phyloP scores from a whole-genome alignment of 2,113 vertebrate species.

The Salvelinus fontinalis region DNA sequence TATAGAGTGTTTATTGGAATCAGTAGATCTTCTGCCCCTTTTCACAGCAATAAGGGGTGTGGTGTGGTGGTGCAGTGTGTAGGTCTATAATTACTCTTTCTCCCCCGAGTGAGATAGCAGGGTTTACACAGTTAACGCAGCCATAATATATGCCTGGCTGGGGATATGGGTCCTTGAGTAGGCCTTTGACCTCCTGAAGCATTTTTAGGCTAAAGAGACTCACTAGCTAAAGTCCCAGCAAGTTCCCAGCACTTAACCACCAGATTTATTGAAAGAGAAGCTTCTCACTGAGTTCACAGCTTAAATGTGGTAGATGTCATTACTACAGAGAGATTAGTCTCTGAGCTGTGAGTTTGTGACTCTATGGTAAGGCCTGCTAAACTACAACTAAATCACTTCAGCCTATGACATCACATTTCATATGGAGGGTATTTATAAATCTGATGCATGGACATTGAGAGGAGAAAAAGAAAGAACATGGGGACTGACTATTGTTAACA shows the following conservation, averaged over 20 bases:
- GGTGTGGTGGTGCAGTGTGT: neutral
- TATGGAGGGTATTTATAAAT: neutral
- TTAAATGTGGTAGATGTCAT: neutral
- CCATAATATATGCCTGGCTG: neutral
- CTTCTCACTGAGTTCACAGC: neutral
- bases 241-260: neutral
- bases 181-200: neutral
- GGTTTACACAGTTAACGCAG: neutral
- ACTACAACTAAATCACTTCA: neutral
- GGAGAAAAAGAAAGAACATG: no score
- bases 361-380: neutral
- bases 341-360: no score
- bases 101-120: neutral
- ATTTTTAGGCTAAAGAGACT: neutral
- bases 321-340: neutral
- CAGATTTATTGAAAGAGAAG: neutral
- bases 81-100: constrained; percentile 17
- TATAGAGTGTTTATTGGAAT: neutral
- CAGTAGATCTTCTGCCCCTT: neutral
- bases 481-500: neutral
- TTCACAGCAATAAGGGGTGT: constrained; percentile 1
- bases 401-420: neutral
- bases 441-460: neutral
- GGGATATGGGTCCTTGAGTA: neutral
- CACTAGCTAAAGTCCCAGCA: no score